Percentiles rank a stretch among this genome's conserved stretches.
Conservation (phyloP, 2,797 vertebrate genomes). For the Centropyge bicolor region DNA sequence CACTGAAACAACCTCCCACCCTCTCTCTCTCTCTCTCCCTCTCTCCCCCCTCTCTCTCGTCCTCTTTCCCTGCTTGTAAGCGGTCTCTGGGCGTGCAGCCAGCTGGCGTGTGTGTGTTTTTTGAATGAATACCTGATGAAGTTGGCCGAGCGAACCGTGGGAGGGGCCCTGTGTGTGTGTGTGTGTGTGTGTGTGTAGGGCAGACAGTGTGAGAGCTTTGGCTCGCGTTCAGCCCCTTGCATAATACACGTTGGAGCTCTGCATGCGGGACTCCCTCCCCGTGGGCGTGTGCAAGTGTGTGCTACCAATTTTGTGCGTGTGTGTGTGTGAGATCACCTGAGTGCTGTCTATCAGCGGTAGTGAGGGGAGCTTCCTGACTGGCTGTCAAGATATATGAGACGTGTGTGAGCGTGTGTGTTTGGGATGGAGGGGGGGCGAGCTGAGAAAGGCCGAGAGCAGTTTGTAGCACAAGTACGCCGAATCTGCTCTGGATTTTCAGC, state of each 20-base stretch:
- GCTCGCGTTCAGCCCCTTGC: constrained; percentile 86
- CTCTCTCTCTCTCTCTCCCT: constrained; percentile 41
- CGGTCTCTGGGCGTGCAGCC: constrained; percentile 84
- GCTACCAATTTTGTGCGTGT: constrained; percentile 65
- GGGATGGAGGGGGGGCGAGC: too few relatives aligned
- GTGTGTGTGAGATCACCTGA: constrained; percentile 68
- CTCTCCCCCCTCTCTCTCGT: constrained; percentile 40
- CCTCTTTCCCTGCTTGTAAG: constrained; percentile 77
- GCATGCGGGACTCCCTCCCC: constrained; percentile 86
- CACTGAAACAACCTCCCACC: constrained; percentile 70
- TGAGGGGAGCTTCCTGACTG: constrained; percentile 71
- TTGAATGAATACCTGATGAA: constrained; percentile 96
- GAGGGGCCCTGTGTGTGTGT: constrained; percentile 69
- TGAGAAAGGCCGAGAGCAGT: constrained; percentile 64
- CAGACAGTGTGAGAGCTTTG: constrained; percentile 79
- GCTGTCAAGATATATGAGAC: constrained; percentile 66
- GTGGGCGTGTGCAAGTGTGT: constrained; percentile 79
- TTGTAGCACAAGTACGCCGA: constrained; percentile 64
- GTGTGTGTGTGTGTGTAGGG: constrained; percentile 55
- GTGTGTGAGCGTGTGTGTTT: constrained; percentile 12
- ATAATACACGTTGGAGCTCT: constrained; percentile 85
- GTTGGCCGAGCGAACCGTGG: constrained; percentile 85
- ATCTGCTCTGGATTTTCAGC: constrained; percentile 73
- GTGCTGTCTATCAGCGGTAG: constrained; percentile 74
- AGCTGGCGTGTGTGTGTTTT: constrained; percentile 84